A percentile compares a stretch with the other conserved stretches of the same genome.
Conservation (phyloP, 2,888 invertebrate genomes). For the Quadriops clusia region DNA sequence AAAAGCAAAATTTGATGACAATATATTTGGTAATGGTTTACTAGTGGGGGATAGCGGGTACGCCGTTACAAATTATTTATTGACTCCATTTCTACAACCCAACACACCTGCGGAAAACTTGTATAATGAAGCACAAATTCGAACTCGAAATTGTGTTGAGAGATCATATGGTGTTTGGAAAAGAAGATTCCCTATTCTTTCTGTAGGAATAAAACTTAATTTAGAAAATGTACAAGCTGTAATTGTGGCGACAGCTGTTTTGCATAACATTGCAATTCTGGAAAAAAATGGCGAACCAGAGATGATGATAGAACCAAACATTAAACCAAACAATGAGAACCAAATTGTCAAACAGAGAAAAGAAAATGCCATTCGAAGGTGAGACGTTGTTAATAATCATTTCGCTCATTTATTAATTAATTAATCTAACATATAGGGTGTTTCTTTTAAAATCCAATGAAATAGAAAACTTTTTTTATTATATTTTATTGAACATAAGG, state of each 20-base stretch:
- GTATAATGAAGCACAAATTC: conserved; percentile 17
- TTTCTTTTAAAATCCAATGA: too few relatives aligned
- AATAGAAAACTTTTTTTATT: too few relatives aligned
- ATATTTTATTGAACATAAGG: too few relatives aligned
- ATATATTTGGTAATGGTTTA: conserved; percentile 2
- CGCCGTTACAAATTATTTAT: conserved; percentile 11
- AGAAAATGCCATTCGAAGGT: too few relatives aligned
- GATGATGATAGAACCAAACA: too few relatives aligned
- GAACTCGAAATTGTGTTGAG: conserved; percentile 23
- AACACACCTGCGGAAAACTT: conserved; percentile 6
- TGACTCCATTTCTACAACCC: conserved; percentile 10
- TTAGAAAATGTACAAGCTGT: conserved; percentile 17
- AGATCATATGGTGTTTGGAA: conserved; percentile 21
- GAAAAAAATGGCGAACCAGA: conserved; percentile 24
- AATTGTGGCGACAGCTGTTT: conserved; percentile 22
- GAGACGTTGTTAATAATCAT: too few relatives aligned
- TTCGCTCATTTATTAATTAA: too few relatives aligned
- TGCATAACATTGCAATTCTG: conserved; percentile 21
- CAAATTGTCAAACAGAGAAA: too few relatives aligned
- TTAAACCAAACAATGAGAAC: too few relatives aligned
- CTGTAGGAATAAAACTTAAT: conserved; percentile 12
- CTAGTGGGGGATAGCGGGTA: conserved; percentile 15
- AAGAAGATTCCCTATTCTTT: conserved; percentile 18
- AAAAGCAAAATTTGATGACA: too few relatives aligned
- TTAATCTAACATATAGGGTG: too few relatives aligned